These are phyloP conservation scores for Chelmon rostratus DNA, from an alignment of 2,797 vertebrate species.

Conservation along the genomic window DNA sequence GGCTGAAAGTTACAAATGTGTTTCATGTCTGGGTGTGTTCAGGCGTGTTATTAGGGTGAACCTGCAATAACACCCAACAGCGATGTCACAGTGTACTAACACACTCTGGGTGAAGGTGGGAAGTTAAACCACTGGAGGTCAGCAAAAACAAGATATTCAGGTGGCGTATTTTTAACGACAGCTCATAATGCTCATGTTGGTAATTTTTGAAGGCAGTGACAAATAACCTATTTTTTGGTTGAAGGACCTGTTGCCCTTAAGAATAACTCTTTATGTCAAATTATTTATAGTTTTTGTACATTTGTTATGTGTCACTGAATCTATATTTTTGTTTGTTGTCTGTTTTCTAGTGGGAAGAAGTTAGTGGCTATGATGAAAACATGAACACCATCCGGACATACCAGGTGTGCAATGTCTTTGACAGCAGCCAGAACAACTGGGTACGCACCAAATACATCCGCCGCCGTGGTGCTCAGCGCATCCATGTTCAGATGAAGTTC, in stretches of 20 bases:
- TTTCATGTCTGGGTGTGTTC: background rate
- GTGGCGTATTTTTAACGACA: background rate
- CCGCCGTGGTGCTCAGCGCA: constrained; percentile 92
- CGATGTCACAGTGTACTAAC: no score
- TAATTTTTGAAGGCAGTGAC: no score
- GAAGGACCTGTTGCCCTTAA: background rate
- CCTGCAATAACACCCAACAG: background rate
- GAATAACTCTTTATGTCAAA: background rate
- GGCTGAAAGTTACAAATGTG: background rate
- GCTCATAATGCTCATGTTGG: background rate
- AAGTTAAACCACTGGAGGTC: background rate
- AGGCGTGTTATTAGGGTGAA: background rate
- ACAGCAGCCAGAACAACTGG: constrained; percentile 97
- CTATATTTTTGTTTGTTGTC: constrained; percentile 28
- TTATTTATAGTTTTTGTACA: background rate
- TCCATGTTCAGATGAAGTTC: constrained; percentile 98
- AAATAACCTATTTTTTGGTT: background rate
- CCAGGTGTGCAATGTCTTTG: constrained; percentile 98
- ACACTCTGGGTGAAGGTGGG: background rate
- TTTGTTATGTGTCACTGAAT: constrained; percentile 8
- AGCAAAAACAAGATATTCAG: background rate
- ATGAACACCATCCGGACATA: constrained; percentile 99
- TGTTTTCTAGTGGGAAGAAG: constrained; percentile 94
- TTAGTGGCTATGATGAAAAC: constrained; percentile 96
- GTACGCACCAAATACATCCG: constrained; percentile 94